These are phyloP conservation scores for Tipula confusa DNA, from an alignment of 2,888 invertebrate species.

Conservation along the genomic window DNA sequence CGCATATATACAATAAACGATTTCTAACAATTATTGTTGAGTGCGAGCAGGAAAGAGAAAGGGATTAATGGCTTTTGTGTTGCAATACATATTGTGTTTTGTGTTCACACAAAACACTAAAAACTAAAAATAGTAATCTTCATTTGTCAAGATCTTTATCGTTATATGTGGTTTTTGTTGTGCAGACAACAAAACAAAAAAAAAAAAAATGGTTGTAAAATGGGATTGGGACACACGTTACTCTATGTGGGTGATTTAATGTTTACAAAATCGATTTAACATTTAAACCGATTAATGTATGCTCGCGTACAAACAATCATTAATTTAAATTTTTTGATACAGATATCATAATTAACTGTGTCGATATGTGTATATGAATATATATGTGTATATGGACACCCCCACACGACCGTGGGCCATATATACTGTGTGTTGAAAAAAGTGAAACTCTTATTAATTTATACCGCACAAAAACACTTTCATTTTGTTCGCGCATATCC, in stretches of 20 bases:
- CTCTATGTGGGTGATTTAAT: neutral
- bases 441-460: neutral
- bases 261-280: neutral
- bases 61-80: neutral
- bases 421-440: neutral
- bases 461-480: neutral
- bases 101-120: neutral
- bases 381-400: neutral
- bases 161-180: neutral
- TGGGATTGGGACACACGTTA: neutral
- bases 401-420: neutral
- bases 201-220: neutral
- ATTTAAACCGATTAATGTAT: neutral
- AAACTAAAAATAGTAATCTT: constrained; percentile 8
- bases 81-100: neutral
- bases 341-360: neutral
- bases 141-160: constrained; percentile 12
- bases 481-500: neutral
- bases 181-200: neutral
- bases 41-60: neutral
- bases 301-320: neutral
- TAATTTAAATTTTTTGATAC: neutral
- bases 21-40: neutral
- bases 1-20: neutral
- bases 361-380: no score